Percentiles rank a stretch among this genome's conserved stretches.
Conservation (phyloP, 2,797 vertebrate species). For the Molothrus ater region DNA sequence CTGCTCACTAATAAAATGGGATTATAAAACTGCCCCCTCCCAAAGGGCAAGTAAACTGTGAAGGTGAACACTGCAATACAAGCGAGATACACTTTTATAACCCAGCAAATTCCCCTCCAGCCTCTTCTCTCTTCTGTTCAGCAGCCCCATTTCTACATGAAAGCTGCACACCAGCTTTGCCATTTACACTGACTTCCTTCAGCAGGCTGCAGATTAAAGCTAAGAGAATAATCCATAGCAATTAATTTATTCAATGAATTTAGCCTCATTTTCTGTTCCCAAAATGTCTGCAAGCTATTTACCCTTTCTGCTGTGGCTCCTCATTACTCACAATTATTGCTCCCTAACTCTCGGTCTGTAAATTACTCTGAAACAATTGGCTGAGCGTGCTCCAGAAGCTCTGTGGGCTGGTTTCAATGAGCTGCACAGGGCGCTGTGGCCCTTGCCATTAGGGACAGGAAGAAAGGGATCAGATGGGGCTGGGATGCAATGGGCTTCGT, state of each 20-base stretch:
- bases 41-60: not conserved
- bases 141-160: slow-evolving; percentile 3
- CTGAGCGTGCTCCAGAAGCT: not conserved
- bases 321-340: slow-evolving; percentile 52
- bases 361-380: not conserved
- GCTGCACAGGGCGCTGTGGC: not conserved
- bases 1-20: not conserved
- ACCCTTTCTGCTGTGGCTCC: not conserved
- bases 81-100: not conserved
- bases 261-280: slow-evolving; percentile 55
- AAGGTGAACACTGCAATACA: not conserved
- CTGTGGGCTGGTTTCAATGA: not conserved
- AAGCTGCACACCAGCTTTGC: not conserved
- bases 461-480: not conserved
- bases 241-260: slow-evolving; percentile 62
- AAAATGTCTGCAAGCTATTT: slow-evolving; percentile 50
- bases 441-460: not conserved
- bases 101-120: not conserved
- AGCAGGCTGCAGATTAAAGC: slow-evolving; percentile 48
- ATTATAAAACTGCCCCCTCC: slow-evolving; percentile 1
- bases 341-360: not conserved
- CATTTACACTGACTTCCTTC: slow-evolving; percentile 18
- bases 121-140: not conserved
- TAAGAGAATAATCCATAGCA: slow-evolving; percentile 48
- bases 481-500: fast-evolving